These are phyloP conservation scores for Myiozetetes cayanensis DNA, from an alignment of 2,113 vertebrate species.

Conservation along the genomic window DNA sequence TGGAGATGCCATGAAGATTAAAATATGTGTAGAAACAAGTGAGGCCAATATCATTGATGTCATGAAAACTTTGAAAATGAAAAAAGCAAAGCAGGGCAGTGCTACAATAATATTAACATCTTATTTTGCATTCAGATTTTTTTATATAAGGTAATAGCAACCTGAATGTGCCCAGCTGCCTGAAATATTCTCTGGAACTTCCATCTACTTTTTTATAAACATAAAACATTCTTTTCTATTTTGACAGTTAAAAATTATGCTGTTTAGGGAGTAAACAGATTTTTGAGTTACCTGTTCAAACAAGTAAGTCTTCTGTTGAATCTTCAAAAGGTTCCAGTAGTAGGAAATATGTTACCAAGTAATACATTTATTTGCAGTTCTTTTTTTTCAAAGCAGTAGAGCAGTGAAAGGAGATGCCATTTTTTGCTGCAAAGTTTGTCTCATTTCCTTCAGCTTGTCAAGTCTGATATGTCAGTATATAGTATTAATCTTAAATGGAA, in stretches of 20 bases:
- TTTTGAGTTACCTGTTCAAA: constrained; percentile 63
- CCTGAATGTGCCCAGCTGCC: constrained; percentile 25
- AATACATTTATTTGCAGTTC: constrained; percentile 27
- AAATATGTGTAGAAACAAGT: not conserved
- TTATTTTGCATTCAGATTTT: not conserved
- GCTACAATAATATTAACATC: not conserved
- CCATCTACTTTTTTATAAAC: constrained; percentile 41
- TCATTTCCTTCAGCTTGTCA: constrained; percentile 38
- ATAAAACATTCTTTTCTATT: constrained; percentile 46
- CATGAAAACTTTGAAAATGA: not conserved
- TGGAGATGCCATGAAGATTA: not conserved
- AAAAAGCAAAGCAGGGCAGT: not conserved
- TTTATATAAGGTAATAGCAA: not conserved
- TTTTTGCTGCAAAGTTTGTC: not conserved
- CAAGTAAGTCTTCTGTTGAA: constrained; percentile 46
- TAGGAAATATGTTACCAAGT: constrained; percentile 22
- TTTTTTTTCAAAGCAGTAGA: constrained; percentile 8
- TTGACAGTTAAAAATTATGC: constrained; percentile 57
- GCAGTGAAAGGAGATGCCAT: not conserved
- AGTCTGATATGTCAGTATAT: constrained; percentile 10
- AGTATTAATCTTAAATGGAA: constrained; percentile 11
- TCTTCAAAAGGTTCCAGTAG: constrained; percentile 51
- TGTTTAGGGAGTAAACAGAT: constrained; percentile 57
- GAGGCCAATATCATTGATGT: not conserved
- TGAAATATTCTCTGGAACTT: constrained; percentile 45